A percentile compares a stretch with the other conserved stretches of the same genome.
These are phyloP conservation scores for Pitta sordida DNA, from an alignment of 2,113 vertebrate genomes.

Conservation along the genomic window DNA sequence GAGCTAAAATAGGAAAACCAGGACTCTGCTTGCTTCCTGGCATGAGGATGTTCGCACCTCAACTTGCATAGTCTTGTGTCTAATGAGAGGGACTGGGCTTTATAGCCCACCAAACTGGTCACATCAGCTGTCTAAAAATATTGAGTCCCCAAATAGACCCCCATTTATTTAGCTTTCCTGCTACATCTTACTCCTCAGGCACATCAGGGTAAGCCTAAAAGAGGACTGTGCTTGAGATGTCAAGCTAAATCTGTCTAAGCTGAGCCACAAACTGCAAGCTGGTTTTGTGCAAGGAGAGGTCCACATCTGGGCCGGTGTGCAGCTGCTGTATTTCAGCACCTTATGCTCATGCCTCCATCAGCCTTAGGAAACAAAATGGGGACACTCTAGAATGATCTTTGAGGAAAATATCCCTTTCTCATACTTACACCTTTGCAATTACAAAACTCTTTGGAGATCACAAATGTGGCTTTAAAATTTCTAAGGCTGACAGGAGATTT, in stretches of 20 bases:
- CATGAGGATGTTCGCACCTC: not conserved
- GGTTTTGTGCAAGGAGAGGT: not conserved
- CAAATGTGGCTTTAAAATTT: not conserved
- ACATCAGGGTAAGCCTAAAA: not conserved
- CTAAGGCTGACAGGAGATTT: not conserved
- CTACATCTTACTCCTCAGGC: not conserved
- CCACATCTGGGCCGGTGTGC: not conserved
- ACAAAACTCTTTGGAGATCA: not conserved
- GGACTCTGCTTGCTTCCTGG: not conserved
- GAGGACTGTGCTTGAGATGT: not conserved
- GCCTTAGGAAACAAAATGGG: not conserved
- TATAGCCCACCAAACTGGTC: not conserved
- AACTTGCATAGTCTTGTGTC: not conserved
- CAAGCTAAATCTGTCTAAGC: not conserved
- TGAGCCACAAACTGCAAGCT: not conserved
- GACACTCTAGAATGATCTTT: not conserved
- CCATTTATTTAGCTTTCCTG: not conserved
- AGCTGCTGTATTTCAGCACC: not conserved
- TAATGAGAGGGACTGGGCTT: not conserved
- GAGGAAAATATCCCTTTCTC: not conserved
- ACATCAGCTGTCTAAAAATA: not conserved
- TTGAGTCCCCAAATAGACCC: not conserved
- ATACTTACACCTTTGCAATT: not conserved
- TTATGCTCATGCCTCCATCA: not conserved
- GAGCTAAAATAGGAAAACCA: not conserved